Base-by-base conservation (phyloP, 2,888 invertebrate species). In the Stenurella melanura region DNA sequence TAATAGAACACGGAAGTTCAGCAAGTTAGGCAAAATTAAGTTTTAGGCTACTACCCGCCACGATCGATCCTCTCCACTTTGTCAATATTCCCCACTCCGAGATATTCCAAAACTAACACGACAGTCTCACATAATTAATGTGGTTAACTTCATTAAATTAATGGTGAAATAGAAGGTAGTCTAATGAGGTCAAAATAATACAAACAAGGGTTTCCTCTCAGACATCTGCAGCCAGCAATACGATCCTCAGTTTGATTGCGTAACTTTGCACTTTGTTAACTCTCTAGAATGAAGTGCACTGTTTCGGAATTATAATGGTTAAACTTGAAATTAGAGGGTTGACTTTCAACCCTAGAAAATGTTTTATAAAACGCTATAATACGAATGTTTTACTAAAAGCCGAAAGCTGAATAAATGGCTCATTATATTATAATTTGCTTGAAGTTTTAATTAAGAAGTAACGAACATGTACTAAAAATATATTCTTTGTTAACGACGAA, bases 261-360 rank as follows among this genome's bases (percentile, higher is more conserved):
- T 84, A 88, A 88, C 88, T 88, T 87, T 87, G 87, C 87, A 88
- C 87, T 87, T 87, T 87, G 87, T 87, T 87, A 87, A 86, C 87
- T 86, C 83, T 83, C 82, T 82, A 84, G 86, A 86, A 87, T 86
- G 83, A 87, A 88, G 87, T 87, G 87, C 87, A 87, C 84, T 87
- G 87, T 88, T 87, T 87, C 83, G 87, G 86, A 88, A 88, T 87
- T 88, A 87, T 88, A 88, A 88, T 87, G 87, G 87, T 82, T 84
- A 86, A 88, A 88, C 86, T 88, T 87, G 82, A 83, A 85, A 87
- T 86, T 85, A 86, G 84, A 85, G 84, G 86, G 85, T 84, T 81
- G 83, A 83, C 83, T 85, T 83, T 82, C 80, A 67, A 73, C 83
- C 75, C 81, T 79, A 80, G 83, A 83, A 85, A 86, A 86, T 84